A percentile compares a stretch with the other conserved stretches of the same genome.
Evolutionary conservation across 2,888 invertebrate species (phyloP).

Genomic region (Saturnia pavonia): DNA sequence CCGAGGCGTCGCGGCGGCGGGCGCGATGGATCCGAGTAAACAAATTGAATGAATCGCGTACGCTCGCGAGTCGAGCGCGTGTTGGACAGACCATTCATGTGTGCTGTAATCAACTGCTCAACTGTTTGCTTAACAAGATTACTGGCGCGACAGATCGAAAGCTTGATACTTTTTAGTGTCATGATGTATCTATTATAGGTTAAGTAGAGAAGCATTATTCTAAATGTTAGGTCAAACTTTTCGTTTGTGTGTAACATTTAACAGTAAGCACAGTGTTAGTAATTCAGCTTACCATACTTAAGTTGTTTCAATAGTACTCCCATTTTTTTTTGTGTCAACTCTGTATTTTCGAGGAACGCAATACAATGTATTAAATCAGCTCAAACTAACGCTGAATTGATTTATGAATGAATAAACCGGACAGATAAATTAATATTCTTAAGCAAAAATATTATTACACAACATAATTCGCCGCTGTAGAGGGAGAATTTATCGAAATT

Average conservation of each 20-base stretch:
- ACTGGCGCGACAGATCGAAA: slow-evolving; percentile 27
- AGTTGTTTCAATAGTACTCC: neutral
- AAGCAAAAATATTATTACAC: neutral
- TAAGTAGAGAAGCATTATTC: neutral
- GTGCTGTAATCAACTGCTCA: slow-evolving; percentile 65
- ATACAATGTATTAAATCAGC: neutral
- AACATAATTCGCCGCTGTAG: no score
- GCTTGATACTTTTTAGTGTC: neutral
- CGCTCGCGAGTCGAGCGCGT: slow-evolving; percentile 59
- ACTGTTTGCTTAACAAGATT: slow-evolving; percentile 63
- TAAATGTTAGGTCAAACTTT: neutral
- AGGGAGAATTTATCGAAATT: no score
- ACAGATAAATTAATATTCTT: neutral
- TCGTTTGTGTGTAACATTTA: neutral
- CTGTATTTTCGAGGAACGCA: neutral
- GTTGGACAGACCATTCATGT: slow-evolving; percentile 74
- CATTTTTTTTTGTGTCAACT: neutral
- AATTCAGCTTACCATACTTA: neutral
- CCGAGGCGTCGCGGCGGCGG: slow-evolving; percentile 61
- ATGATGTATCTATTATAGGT: neutral
- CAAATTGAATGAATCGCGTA: slow-evolving; percentile 80
- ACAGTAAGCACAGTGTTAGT: neutral
- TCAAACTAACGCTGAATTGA: neutral
- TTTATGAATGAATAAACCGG: slow-evolving; percentile 5
- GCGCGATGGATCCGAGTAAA: slow-evolving; percentile 64